A percentile compares a stretch with the other conserved stretches of the same genome.
Evolutionary conservation across 2,888 invertebrate genomes (phyloP).

Genomic region (Drosophila hamatofila): DNA sequence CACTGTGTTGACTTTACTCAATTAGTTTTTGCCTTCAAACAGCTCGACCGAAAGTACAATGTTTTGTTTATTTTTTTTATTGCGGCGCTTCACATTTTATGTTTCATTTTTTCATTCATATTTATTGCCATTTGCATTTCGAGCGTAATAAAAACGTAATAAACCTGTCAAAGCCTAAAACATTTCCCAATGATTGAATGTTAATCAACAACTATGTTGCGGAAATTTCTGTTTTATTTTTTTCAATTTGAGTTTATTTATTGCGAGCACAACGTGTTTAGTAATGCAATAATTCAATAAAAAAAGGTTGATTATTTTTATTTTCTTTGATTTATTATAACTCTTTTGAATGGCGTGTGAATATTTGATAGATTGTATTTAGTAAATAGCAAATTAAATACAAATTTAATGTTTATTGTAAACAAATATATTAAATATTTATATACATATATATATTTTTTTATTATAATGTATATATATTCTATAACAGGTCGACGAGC

Average conservation of each 20-base stretch:
- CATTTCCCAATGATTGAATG: slow-evolving; percentile 18
- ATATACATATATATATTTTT: neutral
- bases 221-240: neutral
- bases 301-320: neutral
- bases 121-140: slow-evolving; percentile 16
- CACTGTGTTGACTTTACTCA: slow-evolving; percentile 50
- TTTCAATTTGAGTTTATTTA: neutral
- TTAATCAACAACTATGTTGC: slow-evolving; percentile 2
- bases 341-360: neutral
- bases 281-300: neutral
- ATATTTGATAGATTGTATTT: neutral
- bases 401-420: neutral
- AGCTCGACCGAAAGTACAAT: slow-evolving; percentile 33
- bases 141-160: slow-evolving; percentile 8
- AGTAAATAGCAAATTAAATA: neutral
- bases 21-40: slow-evolving; percentile 58
- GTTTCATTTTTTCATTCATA: neutral
- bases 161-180: slow-evolving; percentile 23
- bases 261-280: neutral
- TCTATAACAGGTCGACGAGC: no score
- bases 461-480: no score
- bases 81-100: slow-evolving; percentile 16
- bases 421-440: neutral
- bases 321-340: neutral
- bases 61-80: slow-evolving; percentile 45